phyloP scores from a whole-genome alignment of 1,140 invertebrate species.

The Polypedilum pembai region DNA sequence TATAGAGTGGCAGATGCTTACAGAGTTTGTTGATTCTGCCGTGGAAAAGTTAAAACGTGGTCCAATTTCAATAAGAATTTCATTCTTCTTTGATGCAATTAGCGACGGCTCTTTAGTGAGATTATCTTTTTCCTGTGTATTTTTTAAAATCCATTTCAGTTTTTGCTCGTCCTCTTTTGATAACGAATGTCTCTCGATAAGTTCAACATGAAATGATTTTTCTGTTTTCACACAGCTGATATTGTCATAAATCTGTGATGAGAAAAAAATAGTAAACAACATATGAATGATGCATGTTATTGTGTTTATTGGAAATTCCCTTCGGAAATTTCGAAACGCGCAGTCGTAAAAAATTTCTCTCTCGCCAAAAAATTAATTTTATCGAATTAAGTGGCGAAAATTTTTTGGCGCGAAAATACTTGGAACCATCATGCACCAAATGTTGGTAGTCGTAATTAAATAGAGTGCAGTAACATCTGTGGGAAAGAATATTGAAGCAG shows the following conservation, averaged over 20 bases:
- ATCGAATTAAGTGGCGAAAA: no score
- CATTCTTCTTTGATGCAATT: conserved; percentile 41
- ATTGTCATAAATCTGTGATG: conserved; percentile 36
- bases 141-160: conserved; percentile 62
- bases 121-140: conserved; percentile 52
- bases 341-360: no score
- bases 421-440: no score
- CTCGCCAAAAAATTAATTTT: no score
- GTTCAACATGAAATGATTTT: conserved; percentile 71
- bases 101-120: conserved; percentile 46
- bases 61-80: conserved; percentile 66
- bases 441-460: no score
- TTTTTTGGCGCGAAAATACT: no score
- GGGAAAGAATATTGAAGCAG: no score
- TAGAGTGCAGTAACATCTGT: no score
- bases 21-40: conserved; percentile 88
- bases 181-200: conserved; percentile 45
- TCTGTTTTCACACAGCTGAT: conserved; percentile 57
- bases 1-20: conserved; percentile 83
- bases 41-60: conserved; percentile 87
- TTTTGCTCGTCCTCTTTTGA: conserved; percentile 48
- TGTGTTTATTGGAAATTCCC: conserved; percentile 33
- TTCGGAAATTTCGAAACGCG: no score
- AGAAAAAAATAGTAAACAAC: background rate
- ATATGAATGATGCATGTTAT: conserved; percentile 34